Conservation (phyloP, 2,113 vertebrate genomes). For the Melanocharis versteri region DNA sequence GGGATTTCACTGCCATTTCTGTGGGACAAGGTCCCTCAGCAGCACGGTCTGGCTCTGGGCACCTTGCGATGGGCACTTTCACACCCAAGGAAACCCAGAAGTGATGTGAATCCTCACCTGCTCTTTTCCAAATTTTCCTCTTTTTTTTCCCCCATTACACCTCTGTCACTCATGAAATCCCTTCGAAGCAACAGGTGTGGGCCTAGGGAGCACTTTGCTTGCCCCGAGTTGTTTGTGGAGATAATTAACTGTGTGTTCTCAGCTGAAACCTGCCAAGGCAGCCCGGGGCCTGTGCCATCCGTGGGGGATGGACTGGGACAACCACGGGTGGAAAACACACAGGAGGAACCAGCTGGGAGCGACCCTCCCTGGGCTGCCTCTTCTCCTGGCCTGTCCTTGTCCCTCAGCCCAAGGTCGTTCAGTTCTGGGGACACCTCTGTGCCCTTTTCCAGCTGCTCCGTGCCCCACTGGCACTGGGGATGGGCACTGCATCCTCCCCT, state of each 20-base stretch:
- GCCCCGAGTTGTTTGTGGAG: not conserved
- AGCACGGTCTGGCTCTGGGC: not conserved
- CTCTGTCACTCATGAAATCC: not conserved
- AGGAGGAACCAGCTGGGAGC: not conserved
- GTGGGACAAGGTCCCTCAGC: not conserved
- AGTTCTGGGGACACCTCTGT: not conserved
- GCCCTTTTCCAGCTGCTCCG: not conserved
- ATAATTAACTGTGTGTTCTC: not conserved
- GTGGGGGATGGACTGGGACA: not conserved
- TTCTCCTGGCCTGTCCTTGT: rapidly evolving
- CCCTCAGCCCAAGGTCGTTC: not conserved
- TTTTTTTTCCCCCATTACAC: rapidly evolving
- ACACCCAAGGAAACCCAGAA: too few species aligned
- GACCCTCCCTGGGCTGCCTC: not conserved
- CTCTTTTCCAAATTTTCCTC: not conserved
- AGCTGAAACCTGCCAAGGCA: not conserved
- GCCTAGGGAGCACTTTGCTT: not conserved
- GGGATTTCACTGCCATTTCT: not conserved
- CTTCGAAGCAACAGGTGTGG: not conserved
- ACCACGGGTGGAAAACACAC: rapidly evolving
- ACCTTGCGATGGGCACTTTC: not conserved
- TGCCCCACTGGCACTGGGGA: rapidly evolving
- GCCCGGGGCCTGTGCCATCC: rapidly evolving
- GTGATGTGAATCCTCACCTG: too few species aligned
- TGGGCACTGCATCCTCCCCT: not conserved